These are phyloP conservation scores for Leptinotarsa rubiginosa DNA, from an alignment of 2,888 invertebrate genomes.

Conservation along the genomic window DNA sequence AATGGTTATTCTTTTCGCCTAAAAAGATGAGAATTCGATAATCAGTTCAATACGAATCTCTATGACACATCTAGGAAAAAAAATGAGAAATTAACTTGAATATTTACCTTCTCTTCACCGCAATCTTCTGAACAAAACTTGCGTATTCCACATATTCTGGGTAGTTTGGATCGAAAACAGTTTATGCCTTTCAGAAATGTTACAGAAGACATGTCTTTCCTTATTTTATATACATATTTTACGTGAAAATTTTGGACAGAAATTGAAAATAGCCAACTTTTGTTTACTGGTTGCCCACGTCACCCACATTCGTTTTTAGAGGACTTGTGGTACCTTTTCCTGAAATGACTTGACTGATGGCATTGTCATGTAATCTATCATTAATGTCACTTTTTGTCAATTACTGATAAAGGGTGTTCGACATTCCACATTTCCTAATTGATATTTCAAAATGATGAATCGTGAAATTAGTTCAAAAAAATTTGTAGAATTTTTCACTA, in stretches of 20 bases:
- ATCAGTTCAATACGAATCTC: neutral
- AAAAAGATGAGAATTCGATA: neutral
- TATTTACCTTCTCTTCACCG: conserved; percentile 49
- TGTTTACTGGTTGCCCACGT: conserved; percentile 48
- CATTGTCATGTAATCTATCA: no score
- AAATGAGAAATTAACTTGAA: neutral
- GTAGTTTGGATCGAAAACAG: conserved; percentile 45
- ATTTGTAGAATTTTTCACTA: no score
- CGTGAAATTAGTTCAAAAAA: no score
- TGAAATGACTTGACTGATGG: no score
- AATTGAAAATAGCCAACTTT: conserved; percentile 39
- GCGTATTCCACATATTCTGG: conserved; percentile 38
- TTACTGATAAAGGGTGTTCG: neutral
- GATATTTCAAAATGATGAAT: no score
- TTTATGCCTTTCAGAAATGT: conserved; percentile 48
- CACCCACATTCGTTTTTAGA: conserved; percentile 24
- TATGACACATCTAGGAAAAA: neutral
- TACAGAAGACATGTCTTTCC: conserved; percentile 44
- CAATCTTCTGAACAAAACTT: conserved; percentile 51
- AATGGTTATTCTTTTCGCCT: neutral
- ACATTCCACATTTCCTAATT: no score
- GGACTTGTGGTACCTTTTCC: no score
- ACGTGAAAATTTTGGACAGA: conserved; percentile 52
- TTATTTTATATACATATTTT: conserved; percentile 39
- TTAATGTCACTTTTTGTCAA: neutral